Base-by-base conservation (phyloP, 37 sponge, comb jelly and placozoan genomes). In the Spongilla lacustris region DNA sequence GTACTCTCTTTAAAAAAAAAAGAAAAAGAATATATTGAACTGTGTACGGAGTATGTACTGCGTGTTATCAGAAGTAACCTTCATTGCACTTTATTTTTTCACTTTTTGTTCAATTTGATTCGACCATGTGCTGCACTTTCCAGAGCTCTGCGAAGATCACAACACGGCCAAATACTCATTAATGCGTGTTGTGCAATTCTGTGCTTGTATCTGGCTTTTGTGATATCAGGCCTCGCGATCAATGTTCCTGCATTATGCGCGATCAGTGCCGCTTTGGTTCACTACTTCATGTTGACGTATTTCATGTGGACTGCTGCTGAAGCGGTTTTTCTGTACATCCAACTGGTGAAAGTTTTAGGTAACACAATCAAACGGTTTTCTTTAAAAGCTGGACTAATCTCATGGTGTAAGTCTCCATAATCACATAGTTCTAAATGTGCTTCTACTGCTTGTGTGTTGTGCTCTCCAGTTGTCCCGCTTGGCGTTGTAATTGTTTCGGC, bases 211-310 rank as follows among this genome's bases (percentile, higher is more conserved):
- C 67, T 80, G 19, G 71, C 67, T 68, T 87, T 87, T 69, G 1
- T 87, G 36, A 30, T 79, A 22, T 23, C 75, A 21, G 79, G 66
- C 4, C 37, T n/a, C 11, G 74, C 72, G 81, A 66, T 75, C 23
- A 19, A 34, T 1, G 78, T 85, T 5, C 25, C 32, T 14, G 74
- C 33, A 5, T 32, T 86, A 34, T 86, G 86, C 78, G 86, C 80
- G 0, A n/a, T 78, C 28, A 36, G 25, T 35, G 71, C 87, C 35
- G 87, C 81, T 27, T 38, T 87, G 36, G 32, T 87, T 34, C 81
- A 87, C 31, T 87, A 87, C 81, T 74, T 87, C 69, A 74, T 80
- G 66, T 32, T 87, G 27, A 81, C 80, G 34, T 87, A 74, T 38
- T 80, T 87, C 22, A n/a, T 34, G 67, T 87, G 87, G 87, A 80